phyloP scores from a whole-genome alignment of 1,140 invertebrate species.

The Trissolcus basalis region DNA sequence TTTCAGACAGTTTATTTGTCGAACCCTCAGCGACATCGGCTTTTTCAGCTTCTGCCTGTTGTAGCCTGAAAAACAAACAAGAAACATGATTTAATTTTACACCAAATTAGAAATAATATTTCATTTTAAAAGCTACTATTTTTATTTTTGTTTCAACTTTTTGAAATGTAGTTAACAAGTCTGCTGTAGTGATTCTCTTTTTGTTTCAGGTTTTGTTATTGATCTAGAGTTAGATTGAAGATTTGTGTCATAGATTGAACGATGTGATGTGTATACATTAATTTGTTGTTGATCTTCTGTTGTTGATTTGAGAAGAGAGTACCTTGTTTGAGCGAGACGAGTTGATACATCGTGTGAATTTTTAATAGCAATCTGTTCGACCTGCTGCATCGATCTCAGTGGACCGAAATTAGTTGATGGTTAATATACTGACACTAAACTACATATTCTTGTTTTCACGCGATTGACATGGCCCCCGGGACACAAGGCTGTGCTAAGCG shows the following conservation, averaged over 20 bases:
- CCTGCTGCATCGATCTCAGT: conserved; percentile 52
- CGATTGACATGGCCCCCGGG: conserved; percentile 40
- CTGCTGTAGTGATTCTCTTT: too few relatives aligned
- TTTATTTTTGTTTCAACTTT: too few relatives aligned
- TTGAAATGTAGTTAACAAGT: too few relatives aligned
- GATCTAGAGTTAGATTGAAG: too few relatives aligned
- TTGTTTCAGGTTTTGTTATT: too few relatives aligned
- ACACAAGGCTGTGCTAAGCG: conserved; percentile 10
- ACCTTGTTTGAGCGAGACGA: conserved; percentile 37
- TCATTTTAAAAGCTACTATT: too few relatives aligned
- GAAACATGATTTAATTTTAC: neutral
- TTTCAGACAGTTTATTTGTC: conserved; percentile 61
- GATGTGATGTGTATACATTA: too few relatives aligned
- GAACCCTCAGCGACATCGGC: conserved; percentile 58
- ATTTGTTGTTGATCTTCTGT: neutral
- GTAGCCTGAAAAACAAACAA: conserved; percentile 60
- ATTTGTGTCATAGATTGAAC: too few relatives aligned
- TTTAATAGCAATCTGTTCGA: conserved; percentile 38
- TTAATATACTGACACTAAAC: conserved; percentile 13
- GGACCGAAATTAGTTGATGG: conserved; percentile 25
- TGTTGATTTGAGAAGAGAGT: conserved; percentile 1
- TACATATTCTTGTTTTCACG: conserved; percentile 50
- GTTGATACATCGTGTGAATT: conserved; percentile 27
- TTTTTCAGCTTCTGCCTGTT: conserved; percentile 63
- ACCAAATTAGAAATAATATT: too few relatives aligned